Conservation (phyloP, 2,113 vertebrate genomes). For the Balaenoptera acutorostrata region DNA sequence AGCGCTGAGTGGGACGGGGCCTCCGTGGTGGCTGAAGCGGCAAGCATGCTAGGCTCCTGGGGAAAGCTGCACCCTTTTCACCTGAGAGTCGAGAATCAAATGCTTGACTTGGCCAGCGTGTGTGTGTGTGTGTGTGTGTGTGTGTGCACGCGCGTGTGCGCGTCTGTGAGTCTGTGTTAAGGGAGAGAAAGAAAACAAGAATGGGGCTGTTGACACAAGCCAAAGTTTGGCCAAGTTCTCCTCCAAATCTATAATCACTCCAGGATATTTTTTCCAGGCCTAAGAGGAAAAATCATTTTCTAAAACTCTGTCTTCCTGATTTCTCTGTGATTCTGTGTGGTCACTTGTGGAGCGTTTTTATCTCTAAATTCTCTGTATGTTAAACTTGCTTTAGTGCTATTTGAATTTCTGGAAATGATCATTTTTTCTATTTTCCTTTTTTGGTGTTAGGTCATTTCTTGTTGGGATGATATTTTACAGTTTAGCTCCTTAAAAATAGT, state of each 20-base stretch:
- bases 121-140: not conserved
- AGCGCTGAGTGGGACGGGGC: not conserved
- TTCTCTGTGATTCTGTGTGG: slow-evolving; percentile 42
- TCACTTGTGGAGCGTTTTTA: not conserved
- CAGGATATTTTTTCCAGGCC: slow-evolving; percentile 19
- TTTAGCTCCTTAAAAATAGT: not conserved
- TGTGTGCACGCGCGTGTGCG: accelerated
- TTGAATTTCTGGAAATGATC: slow-evolving; percentile 23
- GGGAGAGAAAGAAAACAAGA: not conserved
- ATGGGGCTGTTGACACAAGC: not conserved
- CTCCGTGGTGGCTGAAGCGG: not conserved
- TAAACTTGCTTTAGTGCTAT: slow-evolving; percentile 17
- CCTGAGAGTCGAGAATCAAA: not conserved
- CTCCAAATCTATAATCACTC: not conserved
- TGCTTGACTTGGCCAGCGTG: not conserved
- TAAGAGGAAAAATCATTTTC: slow-evolving; percentile 50
- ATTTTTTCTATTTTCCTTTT: not conserved
- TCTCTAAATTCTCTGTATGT: not conserved
- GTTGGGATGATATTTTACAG: not conserved
- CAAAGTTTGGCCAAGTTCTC: not conserved
- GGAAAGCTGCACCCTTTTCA: not conserved
- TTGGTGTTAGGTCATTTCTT: not conserved
- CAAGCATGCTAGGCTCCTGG: too few relatives aligned
- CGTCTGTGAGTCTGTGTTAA: not conserved
- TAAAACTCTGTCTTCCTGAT: slow-evolving; percentile 55